Evolutionary conservation across 2,797 vertebrate species (phyloP).

Genomic region (Enteromius paludinosus): DNA sequence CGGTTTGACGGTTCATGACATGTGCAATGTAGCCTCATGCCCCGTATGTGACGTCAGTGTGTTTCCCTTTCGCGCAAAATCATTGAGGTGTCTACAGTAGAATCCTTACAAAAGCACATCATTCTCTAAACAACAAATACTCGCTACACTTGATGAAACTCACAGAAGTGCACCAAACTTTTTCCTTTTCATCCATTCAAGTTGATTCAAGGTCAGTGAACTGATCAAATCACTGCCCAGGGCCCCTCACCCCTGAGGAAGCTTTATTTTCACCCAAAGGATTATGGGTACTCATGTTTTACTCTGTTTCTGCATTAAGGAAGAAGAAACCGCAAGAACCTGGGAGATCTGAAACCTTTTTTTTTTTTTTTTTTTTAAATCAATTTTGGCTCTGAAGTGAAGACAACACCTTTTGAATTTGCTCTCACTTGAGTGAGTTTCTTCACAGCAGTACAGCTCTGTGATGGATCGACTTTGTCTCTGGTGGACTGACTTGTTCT

Average conservation of each 20-base stretch:
- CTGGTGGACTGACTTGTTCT: slow-evolving; percentile 48
- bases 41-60: no score
- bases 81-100: no score
- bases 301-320: slow-evolving; percentile 44
- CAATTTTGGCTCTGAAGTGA: slow-evolving; percentile 69
- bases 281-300: slow-evolving; percentile 29
- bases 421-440: slow-evolving; percentile 44
- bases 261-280: slow-evolving; percentile 57
- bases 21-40: no score
- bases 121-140: not conserved
- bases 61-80: no score
- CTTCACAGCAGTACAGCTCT: slow-evolving; percentile 37
- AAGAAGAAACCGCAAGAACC: slow-evolving; percentile 48
- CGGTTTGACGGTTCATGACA: no score
- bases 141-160: not conserved
- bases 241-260: slow-evolving; percentile 27
- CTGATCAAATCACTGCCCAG: slow-evolving; percentile 25
- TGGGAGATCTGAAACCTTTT: slow-evolving; percentile 59
- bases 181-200: not conserved
- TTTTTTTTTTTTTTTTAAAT: slow-evolving; percentile 62
- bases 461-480: slow-evolving; percentile 49
- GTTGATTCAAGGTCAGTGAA: slow-evolving; percentile 41
- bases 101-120: slow-evolving; percentile 25
- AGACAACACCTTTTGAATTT: slow-evolving; percentile 63
- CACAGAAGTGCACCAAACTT: not conserved